These are phyloP conservation scores for Thumatha senex DNA, from an alignment of 2,888 invertebrate genomes.

Conservation along the genomic window DNA sequence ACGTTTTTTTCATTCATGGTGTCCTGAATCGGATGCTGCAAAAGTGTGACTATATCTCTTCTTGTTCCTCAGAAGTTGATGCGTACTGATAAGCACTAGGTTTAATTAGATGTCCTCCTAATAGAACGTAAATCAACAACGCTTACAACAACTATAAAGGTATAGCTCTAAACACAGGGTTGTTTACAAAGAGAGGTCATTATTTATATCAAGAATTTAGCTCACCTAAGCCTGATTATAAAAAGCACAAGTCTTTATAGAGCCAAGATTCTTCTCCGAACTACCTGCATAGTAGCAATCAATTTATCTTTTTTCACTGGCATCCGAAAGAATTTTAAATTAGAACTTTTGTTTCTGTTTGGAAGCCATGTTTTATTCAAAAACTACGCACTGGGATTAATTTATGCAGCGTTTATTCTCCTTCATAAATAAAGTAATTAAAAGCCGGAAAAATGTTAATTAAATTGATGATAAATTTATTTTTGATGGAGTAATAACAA, in stretches of 20 bases:
- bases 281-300: slow-evolving; percentile 17
- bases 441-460: not conserved
- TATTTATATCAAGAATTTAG: slow-evolving; percentile 4
- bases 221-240: not conserved
- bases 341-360: slow-evolving; percentile 37
- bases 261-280: slow-evolving; percentile 22
- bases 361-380: slow-evolving; percentile 30
- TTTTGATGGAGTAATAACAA: not conserved
- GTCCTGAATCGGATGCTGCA: too few relatives aligned
- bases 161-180: not conserved
- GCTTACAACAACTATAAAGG: too few relatives aligned
- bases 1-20: too few relatives aligned
- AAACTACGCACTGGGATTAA: slow-evolving; percentile 25
- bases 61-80: too few relatives aligned
- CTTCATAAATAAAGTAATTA: not conserved
- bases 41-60: too few relatives aligned
- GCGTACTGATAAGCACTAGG: too few relatives aligned
- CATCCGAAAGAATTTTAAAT: slow-evolving; percentile 39
- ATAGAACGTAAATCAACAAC: too few relatives aligned
- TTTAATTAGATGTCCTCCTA: too few relatives aligned
- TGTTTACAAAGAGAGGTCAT: not conserved
- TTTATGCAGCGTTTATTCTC: slow-evolving; percentile 11
- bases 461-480: not conserved
- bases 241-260: too few relatives aligned
- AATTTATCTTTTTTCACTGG: slow-evolving; percentile 30